Percentiles rank a stretch among this genome's conserved stretches.
These are phyloP conservation scores for Pelusios castaneus DNA, from an alignment of 2,113 vertebrate genomes.

Conservation along the genomic window DNA sequence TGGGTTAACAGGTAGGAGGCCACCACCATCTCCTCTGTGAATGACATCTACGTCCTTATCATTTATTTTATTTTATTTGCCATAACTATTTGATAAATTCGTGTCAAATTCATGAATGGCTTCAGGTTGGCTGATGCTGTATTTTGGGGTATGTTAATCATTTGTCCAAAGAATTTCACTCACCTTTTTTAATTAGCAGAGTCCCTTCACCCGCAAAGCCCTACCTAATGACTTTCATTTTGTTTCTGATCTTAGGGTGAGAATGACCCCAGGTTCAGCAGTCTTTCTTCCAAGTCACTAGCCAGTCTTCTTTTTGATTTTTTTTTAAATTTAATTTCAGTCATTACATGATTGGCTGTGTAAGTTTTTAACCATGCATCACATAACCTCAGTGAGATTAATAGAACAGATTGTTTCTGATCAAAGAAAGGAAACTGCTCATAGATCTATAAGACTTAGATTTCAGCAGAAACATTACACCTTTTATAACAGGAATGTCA, in stretches of 20 bases:
- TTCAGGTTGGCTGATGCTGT: too few relatives aligned
- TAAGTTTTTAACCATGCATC: not conserved
- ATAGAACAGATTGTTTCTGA: not conserved
- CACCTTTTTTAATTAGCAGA: too few relatives aligned
- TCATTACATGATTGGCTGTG: not conserved
- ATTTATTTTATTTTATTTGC: too few relatives aligned
- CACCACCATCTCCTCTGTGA: too few relatives aligned
- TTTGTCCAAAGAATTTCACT: too few relatives aligned
- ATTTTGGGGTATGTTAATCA: too few relatives aligned
- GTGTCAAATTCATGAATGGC: too few relatives aligned
- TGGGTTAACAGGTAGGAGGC: too few relatives aligned
- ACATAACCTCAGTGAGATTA: not conserved
- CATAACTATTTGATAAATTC: too few relatives aligned
- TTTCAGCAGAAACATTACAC: not conserved
- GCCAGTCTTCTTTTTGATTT: not conserved
- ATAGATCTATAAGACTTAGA: not conserved
- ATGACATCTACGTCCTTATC: too few relatives aligned
- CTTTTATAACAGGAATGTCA: not conserved
- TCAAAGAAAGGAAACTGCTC: not conserved
- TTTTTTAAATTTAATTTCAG: not conserved
- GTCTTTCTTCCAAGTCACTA: not conserved
- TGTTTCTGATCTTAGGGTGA: not conserved
- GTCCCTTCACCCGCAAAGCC: too few relatives aligned
- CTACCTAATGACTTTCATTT: not conserved
- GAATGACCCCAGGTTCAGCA: not conserved